Evolutionary conservation across 2,113 vertebrate genomes (phyloP).

Genomic region (Corythornis cristatus): DNA sequence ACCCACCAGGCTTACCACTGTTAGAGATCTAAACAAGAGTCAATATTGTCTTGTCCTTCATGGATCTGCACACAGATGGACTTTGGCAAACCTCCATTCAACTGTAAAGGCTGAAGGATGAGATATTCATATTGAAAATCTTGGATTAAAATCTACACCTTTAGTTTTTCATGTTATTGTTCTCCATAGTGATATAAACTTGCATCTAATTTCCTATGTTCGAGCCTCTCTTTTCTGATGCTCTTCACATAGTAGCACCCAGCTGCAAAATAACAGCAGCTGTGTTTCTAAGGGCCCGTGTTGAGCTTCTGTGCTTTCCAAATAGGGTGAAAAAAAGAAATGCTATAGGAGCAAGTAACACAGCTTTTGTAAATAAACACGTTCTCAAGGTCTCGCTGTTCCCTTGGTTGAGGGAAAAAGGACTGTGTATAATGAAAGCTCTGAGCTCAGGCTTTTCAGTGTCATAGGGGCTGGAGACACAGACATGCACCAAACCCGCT

Average conservation of each 20-base stretch:
- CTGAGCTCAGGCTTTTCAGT: not conserved
- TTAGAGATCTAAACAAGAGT: not conserved
- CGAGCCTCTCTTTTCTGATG: not conserved
- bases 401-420: not conserved
- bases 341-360: not conserved
- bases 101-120: not conserved
- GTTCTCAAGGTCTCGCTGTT: not conserved
- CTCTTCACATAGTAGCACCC: not conserved
- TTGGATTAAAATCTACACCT: not conserved
- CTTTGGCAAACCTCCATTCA: not conserved
- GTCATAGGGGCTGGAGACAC: not conserved
- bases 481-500: not conserved
- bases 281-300: not conserved
- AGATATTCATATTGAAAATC: constrained; percentile 13
- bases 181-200: constrained; percentile 6
- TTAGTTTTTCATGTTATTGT: not conserved
- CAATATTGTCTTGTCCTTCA: not conserved
- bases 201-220: not conserved
- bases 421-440: not conserved
- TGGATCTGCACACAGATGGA: not conserved
- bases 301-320: constrained; percentile 25
- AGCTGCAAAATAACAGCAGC: constrained; percentile 47
- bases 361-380: not conserved
- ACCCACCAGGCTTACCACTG: not conserved
- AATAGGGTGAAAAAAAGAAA: constrained; percentile 18